A percentile compares a stretch with the other conserved stretches of the same genome.
phyloP scores from a whole-genome alignment of 2,797 vertebrate species.

The Channallabes apus region DNA sequence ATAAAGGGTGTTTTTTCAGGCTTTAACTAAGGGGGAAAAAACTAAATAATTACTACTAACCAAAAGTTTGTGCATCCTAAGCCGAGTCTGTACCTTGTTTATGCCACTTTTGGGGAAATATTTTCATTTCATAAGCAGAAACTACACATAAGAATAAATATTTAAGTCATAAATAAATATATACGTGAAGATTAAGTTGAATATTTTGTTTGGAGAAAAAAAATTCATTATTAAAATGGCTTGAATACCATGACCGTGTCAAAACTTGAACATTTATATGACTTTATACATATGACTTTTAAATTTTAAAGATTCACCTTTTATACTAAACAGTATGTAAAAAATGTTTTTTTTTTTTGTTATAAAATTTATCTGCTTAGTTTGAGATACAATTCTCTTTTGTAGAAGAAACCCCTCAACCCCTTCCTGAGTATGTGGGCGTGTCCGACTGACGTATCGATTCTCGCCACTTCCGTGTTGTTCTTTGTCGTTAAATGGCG shows the following conservation, averaged over 20 bases:
- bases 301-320: no score
- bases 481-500: constrained; percentile 73
- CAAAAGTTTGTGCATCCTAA: neutral
- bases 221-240: neutral
- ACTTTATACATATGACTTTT: no score
- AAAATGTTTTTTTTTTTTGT: neutral
- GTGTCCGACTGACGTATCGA: neutral
- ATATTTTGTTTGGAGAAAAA: neutral
- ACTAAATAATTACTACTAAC: neutral
- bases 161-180: neutral
- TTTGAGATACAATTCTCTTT: neutral
- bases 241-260: neutral
- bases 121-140: neutral
- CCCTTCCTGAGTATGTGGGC: constrained; percentile 1
- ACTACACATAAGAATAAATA: neutral
- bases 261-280: no score
- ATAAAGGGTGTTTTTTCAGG: neutral
- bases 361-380: neutral
- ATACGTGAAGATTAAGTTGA: neutral
- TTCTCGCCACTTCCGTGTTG: constrained; percentile 58
- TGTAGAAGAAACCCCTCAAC: no score
- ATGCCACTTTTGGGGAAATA: neutral
- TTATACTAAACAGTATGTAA: neutral
- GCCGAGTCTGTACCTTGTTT: neutral
- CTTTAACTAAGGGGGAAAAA: neutral